Evolutionary conservation across 2,888 invertebrate species (phyloP), one percentile per base, ranked within the genome.

Genomic region (Agonopterix alstromeriana): DNA sequence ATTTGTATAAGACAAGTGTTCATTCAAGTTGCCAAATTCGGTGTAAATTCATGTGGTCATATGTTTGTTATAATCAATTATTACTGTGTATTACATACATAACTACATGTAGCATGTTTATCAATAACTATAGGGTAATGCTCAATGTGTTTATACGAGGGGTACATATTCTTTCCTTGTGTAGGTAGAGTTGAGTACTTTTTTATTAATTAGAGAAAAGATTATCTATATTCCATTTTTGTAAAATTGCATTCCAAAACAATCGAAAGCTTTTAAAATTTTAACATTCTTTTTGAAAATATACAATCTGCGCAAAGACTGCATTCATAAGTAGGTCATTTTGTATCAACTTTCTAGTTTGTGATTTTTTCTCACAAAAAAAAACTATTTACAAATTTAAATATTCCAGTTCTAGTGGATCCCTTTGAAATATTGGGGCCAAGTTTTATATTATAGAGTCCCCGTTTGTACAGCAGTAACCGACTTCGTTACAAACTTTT

Each of bases 21-120:
- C 84, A 85, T 82, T 68, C 75, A 74, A 70, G 83, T 79, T 88
- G 88, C 88, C 88, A 88, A 88, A 88, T 82, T 86, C 72, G 71
- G 64, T 83, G 74, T 87, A 80, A 77, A 77, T 70, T 68, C 57
- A 60, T 73, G 71, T 73, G 71, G 77, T 78, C 72, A 76, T 75
- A 72, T 73, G 67, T 78, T 77, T 74, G 76, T 72, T 82, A 73
- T 76, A 71, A 62, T 77, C 78, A 77, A 82, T 79, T 77, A 78
- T 76, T 76, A 80, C 67, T 72, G 70, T 73, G 68, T 76, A 78
- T 68, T 71, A 70, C 66, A 63, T 61, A 61, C 60, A 63, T 71
- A 67, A 61, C 58, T 70, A 69, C 67, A 66, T 77, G 78, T 85
- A 84, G 84, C 79, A 81, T 82, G 78, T 82, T 80, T 77, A 82